phyloP scores from a whole-genome alignment of 2,888 invertebrate genomes.

The Limnephilus marmoratus region DNA sequence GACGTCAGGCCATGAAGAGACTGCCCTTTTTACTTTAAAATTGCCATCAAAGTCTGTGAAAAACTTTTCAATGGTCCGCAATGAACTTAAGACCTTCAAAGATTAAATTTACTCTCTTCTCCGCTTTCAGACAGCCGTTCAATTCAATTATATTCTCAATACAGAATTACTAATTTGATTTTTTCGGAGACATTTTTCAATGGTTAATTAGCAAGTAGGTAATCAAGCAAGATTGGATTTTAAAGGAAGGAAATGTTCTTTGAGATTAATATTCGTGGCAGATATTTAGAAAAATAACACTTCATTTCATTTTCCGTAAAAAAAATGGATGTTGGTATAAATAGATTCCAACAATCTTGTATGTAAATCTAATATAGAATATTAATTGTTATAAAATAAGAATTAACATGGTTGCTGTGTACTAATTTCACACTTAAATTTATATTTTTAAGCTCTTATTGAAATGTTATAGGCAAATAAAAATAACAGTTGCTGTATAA shows the following conservation, averaged over 20 bases:
- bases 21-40: constrained; percentile 10
- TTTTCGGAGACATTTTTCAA: not conserved
- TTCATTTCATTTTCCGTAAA: not conserved
- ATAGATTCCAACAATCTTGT: not conserved
- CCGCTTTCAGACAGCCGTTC: not conserved
- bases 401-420: too few species aligned
- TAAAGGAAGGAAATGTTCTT: not conserved
- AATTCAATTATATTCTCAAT: constrained; percentile 29
- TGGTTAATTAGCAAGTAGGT: not conserved
- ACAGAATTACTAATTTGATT: constrained; percentile 31
- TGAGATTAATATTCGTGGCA: not conserved
- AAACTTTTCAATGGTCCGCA: constrained; percentile 16
- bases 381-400: too few species aligned
- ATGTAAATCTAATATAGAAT: too few species aligned
- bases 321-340: not conserved
- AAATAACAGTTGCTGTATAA: too few species aligned
- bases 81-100: constrained; percentile 24
- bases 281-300: not conserved
- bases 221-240: not conserved
- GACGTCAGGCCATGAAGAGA: constrained; percentile 3
- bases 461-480: too few species aligned
- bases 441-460: too few species aligned
- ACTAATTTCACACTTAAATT: too few species aligned
- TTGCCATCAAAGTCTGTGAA: constrained; percentile 6
- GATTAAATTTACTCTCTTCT: constrained; percentile 13